phyloP scores from a whole-genome alignment of 2,888 invertebrate genomes.

The Nemapogon koenigi region DNA sequence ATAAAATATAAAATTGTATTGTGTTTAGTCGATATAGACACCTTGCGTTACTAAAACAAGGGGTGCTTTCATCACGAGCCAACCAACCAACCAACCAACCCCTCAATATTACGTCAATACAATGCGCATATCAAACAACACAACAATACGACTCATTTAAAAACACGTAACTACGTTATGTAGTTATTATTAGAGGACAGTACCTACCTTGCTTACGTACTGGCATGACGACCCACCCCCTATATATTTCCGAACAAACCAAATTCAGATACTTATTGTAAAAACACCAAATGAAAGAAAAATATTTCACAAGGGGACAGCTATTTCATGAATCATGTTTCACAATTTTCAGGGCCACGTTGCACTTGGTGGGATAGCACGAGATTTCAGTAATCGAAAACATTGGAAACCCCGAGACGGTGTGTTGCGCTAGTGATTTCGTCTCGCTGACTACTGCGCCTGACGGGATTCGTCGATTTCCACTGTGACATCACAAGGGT shows the following conservation, averaged over 20 bases:
- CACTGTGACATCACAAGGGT: slow-evolving; percentile 66
- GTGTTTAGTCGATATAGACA: too few relatives aligned
- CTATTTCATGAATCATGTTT: slow-evolving; percentile 36
- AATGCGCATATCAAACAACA: slow-evolving; percentile 2
- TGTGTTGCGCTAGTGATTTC: slow-evolving; percentile 43
- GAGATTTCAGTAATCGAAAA: slow-evolving; percentile 50
- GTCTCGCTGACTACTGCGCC: slow-evolving; percentile 50
- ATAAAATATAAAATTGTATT: too few relatives aligned
- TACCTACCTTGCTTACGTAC: slow-evolving; percentile 76
- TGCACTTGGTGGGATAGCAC: slow-evolving; percentile 38
- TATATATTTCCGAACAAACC: slow-evolving; percentile 47
- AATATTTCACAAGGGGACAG: slow-evolving; percentile 38
- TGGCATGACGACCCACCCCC: slow-evolving; percentile 70
- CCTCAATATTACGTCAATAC: slow-evolving; percentile 17
- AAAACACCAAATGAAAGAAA: slow-evolving; percentile 38
- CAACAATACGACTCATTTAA: not conserved
- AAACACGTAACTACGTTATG: slow-evolving; percentile 11
- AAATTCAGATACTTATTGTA: slow-evolving; percentile 26
- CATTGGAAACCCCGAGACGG: slow-evolving; percentile 45
- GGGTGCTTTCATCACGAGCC: not conserved
- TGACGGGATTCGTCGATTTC: slow-evolving; percentile 69
- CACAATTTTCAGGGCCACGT: slow-evolving; percentile 40
- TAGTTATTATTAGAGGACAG: slow-evolving; percentile 3
- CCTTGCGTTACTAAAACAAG: too few relatives aligned
- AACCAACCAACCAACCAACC: slow-evolving; percentile 20